Conservation (phyloP, 2,888 invertebrate genomes). For the Adelphocoris suturalis region DNA sequence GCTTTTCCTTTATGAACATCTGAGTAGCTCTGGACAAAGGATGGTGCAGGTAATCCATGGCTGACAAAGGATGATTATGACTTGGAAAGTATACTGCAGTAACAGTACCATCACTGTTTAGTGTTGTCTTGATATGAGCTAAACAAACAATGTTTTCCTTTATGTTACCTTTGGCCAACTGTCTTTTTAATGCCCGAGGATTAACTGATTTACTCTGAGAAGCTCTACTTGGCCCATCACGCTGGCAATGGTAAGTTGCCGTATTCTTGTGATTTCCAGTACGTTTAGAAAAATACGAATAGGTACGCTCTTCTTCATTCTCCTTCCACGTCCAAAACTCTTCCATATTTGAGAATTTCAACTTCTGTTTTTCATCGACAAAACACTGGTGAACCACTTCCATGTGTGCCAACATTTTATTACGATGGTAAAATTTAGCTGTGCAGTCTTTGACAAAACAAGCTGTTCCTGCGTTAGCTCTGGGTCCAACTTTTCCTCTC, state of each 20-base stretch:
- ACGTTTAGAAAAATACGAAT: slow-evolving; percentile 62
- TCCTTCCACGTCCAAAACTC: slow-evolving; percentile 67
- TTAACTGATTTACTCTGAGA: neutral
- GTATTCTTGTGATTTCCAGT: slow-evolving; percentile 63
- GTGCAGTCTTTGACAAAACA: slow-evolving; percentile 47
- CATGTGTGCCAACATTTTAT: slow-evolving; percentile 64
- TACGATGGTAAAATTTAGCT: slow-evolving; percentile 61
- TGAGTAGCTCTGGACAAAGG: slow-evolving; percentile 49
- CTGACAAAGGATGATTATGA: slow-evolving; percentile 63
- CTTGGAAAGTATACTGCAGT: slow-evolving; percentile 48
- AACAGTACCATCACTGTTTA: slow-evolving; percentile 48
- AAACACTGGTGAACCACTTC: slow-evolving; percentile 31
- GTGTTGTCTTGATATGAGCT: slow-evolving; percentile 58
- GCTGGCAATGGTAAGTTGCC: slow-evolving; percentile 57
- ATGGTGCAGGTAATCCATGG: slow-evolving; percentile 58
- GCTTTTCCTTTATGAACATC: slow-evolving; percentile 58
- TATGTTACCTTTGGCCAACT: slow-evolving; percentile 48
- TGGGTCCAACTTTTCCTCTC: neutral
- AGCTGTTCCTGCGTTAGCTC: slow-evolving; percentile 45
- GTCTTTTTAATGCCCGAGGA: neutral
- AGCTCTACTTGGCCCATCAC: slow-evolving; percentile 46
- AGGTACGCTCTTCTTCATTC: slow-evolving; percentile 59
- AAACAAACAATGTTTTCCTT: slow-evolving; percentile 58
- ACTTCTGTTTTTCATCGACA: slow-evolving; percentile 31
- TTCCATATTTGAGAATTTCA: slow-evolving; percentile 54